Base-by-base conservation (phyloP, 2,113 vertebrate genomes). In the Forbesichthys agassizii region DNA sequence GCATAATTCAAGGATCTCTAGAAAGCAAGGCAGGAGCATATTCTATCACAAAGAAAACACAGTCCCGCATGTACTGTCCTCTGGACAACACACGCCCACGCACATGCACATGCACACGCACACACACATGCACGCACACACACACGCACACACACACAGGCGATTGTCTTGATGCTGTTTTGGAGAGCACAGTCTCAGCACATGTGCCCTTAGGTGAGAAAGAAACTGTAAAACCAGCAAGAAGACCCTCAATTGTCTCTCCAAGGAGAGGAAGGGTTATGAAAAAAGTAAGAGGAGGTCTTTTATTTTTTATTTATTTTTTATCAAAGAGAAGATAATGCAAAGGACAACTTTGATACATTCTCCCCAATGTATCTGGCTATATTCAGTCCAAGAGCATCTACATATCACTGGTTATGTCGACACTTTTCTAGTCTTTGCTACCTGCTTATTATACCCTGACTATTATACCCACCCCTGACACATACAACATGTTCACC, bases 191-290 rank as follows among this genome's bases (percentile, higher is more conserved):
- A 90, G 89, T 83, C 80, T 81, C 66, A 74, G 81, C 59, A 33
- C 51, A 20, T 64, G 75, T 89, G 84, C 86, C 89, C 87, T 79
- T 57, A 87, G 86, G 87, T 84, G 80, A 82, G 86, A 83, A 80
- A 79, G 76, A 81, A 73, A 71, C 75, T 76, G 64, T 77, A 85
- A 77, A 84, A 73, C 78, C 67, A 83, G 71, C 55, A 48, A 82
- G 77, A 84, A 74, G 75, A 65, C 64, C 75, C 77, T 85, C 85
- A 80, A 89, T 89, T 87, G 86, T 89, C 82, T 89, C 90, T 89
- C 90, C 65, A 83, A 86, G 90, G 90, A 90, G 69, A 86, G 82
- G 82, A 85, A 86, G 85, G 69, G 82, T 69, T 60, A 48, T 75
- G 58, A 27, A 74, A 48, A 27, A 57, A 58, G 71, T 42, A 8